Percentiles rank a stretch among this genome's conserved stretches.
Evolutionary conservation across 2,888 invertebrate genomes (phyloP).

Genomic region (Drosophila leonis): DNA sequence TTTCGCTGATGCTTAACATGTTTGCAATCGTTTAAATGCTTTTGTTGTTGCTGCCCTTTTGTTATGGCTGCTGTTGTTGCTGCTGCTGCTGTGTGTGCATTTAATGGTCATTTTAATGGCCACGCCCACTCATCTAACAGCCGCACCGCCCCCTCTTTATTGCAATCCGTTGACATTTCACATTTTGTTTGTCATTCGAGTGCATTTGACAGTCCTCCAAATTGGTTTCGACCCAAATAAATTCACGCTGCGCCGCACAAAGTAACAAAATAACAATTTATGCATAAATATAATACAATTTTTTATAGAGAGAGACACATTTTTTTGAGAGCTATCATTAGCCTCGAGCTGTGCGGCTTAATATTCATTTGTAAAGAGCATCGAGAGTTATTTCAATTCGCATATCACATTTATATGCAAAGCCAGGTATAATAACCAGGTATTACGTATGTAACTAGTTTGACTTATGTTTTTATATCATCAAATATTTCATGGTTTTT

Average conservation of each 20-base stretch:
- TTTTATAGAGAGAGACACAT: background rate
- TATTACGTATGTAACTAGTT: slow-evolving; percentile 2
- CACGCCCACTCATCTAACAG: slow-evolving; percentile 15
- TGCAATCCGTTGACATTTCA: slow-evolving; percentile 49
- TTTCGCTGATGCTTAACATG: slow-evolving; percentile 59
- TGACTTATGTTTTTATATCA: background rate
- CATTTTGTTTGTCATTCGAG: slow-evolving; percentile 52
- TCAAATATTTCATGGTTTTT: background rate
- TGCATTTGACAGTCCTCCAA: slow-evolving; percentile 63
- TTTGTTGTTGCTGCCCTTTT: slow-evolving; percentile 10
- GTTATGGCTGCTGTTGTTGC: slow-evolving; percentile 29
- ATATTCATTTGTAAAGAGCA: slow-evolving; percentile 1
- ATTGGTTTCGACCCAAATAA: slow-evolving; percentile 48
- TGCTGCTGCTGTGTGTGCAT: slow-evolving; percentile 43
- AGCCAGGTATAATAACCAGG: background rate
- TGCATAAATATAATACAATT: slow-evolving; percentile 19
- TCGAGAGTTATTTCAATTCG: background rate
- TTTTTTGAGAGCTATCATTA: slow-evolving; percentile 9
- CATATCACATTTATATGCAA: background rate
- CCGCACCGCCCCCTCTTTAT: slow-evolving; percentile 8
- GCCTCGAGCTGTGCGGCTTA: slow-evolving; percentile 4
- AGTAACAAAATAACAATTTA: slow-evolving; percentile 44
- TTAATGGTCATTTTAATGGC: slow-evolving; percentile 59
- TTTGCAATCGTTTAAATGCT: slow-evolving; percentile 44
- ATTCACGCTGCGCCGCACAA: slow-evolving; percentile 48